A percentile compares a stretch with the other conserved stretches of the same genome.
These are phyloP conservation scores for Plutomurus gul DNA, from an alignment of 1,140 invertebrate genomes.

Conservation along the genomic window DNA sequence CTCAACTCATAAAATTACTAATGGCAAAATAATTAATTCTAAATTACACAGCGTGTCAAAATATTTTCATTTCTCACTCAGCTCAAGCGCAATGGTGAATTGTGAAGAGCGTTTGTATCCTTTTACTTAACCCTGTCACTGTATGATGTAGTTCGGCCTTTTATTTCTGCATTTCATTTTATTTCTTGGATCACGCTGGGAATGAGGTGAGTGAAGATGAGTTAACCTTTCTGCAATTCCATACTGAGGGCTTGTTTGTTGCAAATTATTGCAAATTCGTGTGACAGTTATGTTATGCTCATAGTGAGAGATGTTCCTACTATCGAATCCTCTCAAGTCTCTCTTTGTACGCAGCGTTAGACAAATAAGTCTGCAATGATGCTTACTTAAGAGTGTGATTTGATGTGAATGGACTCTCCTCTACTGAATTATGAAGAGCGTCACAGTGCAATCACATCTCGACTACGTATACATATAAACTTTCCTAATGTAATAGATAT, in stretches of 20 bases:
- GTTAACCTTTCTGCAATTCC: constrained; percentile 26
- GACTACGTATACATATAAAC: too few relatives aligned
- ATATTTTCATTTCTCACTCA: neutral
- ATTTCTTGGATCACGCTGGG: neutral
- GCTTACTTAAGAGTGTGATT: neutral
- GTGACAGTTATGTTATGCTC: constrained; percentile 20
- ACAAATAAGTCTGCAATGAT: constrained; percentile 7
- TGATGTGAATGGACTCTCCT: constrained; percentile 16
- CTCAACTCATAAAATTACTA: constrained; percentile 12
- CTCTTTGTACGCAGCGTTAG: neutral
- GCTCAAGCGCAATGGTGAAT: neutral
- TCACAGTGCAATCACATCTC: constrained; percentile 21
- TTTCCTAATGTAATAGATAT: constrained; percentile 14
- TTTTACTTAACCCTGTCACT: neutral
- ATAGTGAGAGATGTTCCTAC: constrained; percentile 15
- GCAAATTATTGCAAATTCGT: constrained; percentile 22
- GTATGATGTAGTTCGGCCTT: neutral
- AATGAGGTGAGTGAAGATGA: constrained; percentile 6
- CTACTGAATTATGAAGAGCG: constrained; percentile 3
- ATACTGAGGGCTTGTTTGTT: constrained; percentile 18
- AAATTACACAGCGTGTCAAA: constrained; percentile 17
- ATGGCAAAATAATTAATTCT: constrained; percentile 20
- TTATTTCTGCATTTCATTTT: constrained; percentile 20
- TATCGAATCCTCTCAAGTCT: neutral
- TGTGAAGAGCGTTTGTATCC: neutral